Evolutionary conservation across 2,113 vertebrate species (phyloP).

Genomic region (Eolophus roseicapilla): DNA sequence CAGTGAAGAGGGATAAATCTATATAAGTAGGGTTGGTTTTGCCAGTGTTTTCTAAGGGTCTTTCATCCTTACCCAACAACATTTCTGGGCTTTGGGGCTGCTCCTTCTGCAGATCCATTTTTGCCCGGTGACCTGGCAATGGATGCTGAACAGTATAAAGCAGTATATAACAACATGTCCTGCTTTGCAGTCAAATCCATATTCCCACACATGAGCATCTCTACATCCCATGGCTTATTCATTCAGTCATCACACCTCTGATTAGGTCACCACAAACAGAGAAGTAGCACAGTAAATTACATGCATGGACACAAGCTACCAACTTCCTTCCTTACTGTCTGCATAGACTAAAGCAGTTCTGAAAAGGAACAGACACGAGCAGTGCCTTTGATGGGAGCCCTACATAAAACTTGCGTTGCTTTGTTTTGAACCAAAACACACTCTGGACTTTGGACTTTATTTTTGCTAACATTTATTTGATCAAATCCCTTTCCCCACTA

Average conservation of each 20-base stretch:
- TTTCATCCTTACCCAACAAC: background rate
- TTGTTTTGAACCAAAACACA: background rate
- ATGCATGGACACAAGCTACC: background rate
- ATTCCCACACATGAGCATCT: background rate
- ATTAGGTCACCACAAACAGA: background rate
- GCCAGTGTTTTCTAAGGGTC: background rate
- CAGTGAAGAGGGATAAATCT: background rate
- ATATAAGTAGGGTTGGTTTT: background rate
- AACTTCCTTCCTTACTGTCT: background rate
- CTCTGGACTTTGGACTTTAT: background rate
- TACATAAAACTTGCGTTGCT: background rate
- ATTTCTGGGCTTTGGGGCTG: background rate
- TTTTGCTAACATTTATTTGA: background rate
- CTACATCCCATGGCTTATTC: background rate
- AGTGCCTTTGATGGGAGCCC: background rate
- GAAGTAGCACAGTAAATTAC: background rate
- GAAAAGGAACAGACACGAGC: background rate
- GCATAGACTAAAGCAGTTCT: rapidly evolving
- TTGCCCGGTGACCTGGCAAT: background rate
- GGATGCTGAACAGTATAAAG: background rate
- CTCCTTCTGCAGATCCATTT: background rate
- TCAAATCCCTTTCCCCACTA: background rate
- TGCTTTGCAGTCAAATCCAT: background rate
- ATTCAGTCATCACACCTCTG: background rate
- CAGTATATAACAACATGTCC: rapidly evolving